Evolutionary conservation across 2,888 invertebrate species (phyloP).

Genomic region (Acleris cristana): DNA sequence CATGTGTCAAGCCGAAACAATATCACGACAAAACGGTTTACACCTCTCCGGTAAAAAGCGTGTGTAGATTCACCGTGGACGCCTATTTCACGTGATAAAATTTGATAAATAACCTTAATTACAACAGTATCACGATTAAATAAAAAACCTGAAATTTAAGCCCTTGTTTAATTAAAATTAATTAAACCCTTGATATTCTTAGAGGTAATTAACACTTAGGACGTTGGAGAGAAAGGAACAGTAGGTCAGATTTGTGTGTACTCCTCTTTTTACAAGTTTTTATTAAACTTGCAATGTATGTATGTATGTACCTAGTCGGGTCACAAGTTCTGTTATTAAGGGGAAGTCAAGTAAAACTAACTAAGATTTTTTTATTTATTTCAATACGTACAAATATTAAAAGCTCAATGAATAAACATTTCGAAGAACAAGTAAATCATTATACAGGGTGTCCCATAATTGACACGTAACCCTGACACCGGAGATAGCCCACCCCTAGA

Average conservation of each 20-base stretch:
- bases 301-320: no score
- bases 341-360: no score
- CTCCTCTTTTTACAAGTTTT: not conserved
- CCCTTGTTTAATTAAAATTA: slow-evolving; percentile 46
- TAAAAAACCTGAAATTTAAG: slow-evolving; percentile 14
- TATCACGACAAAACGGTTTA: slow-evolving; percentile 17
- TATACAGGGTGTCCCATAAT: no score
- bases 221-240: slow-evolving; percentile 4
- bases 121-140: slow-evolving; percentile 1
- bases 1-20: slow-evolving; percentile 40
- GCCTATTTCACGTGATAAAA: slow-evolving; percentile 60
- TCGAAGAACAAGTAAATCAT: no score
- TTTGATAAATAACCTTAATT: no score
- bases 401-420: no score
- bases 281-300: no score
- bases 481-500: no score
- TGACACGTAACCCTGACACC: no score
- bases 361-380: no score
- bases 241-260: not conserved
- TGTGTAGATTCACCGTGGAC: slow-evolving; percentile 68
- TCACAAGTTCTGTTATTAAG: no score
- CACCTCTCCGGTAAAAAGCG: slow-evolving; percentile 45
- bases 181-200: slow-evolving; percentile 45
- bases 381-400: no score
- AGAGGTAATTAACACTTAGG: slow-evolving; percentile 41